Conservation (phyloP, 2,797 vertebrate species). For the Glyptemys insculpta region DNA sequence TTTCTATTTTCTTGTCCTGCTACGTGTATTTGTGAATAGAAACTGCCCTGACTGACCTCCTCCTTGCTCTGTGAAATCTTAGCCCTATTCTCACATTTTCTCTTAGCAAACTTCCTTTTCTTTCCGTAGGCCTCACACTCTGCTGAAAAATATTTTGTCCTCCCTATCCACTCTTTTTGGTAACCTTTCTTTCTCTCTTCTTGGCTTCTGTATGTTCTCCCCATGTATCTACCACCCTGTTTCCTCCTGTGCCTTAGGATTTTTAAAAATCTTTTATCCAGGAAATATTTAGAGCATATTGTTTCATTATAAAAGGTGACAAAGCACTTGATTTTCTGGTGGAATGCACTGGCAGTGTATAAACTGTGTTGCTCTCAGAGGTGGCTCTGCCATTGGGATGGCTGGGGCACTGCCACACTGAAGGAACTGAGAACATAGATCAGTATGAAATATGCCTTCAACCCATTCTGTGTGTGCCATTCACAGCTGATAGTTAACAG, state of each 20-base stretch:
- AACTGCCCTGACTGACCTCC: background rate
- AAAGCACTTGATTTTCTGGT: background rate
- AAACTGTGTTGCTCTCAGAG: background rate
- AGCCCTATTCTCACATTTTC: background rate
- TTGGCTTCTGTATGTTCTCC: background rate
- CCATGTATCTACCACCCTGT: background rate
- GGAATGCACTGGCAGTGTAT: background rate
- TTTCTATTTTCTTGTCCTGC: background rate
- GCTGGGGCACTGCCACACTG: background rate
- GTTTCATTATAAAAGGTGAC: background rate
- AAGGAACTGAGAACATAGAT: background rate
- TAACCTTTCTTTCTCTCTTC: background rate
- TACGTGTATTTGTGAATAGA: background rate
- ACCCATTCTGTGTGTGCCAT: background rate
- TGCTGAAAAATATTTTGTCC: background rate
- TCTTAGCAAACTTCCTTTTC: background rate
- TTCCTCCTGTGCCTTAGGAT: background rate
- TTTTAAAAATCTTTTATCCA: background rate
- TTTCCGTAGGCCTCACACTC: background rate
- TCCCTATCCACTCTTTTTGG: background rate
- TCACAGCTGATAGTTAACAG: background rate
- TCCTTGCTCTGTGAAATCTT: background rate
- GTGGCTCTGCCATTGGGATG: background rate
- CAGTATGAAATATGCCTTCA: background rate
- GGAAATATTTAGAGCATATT: background rate